Evolutionary conservation across 2,797 vertebrate genomes (phyloP).

Genomic region (Cetoscarus ocellatus): DNA sequence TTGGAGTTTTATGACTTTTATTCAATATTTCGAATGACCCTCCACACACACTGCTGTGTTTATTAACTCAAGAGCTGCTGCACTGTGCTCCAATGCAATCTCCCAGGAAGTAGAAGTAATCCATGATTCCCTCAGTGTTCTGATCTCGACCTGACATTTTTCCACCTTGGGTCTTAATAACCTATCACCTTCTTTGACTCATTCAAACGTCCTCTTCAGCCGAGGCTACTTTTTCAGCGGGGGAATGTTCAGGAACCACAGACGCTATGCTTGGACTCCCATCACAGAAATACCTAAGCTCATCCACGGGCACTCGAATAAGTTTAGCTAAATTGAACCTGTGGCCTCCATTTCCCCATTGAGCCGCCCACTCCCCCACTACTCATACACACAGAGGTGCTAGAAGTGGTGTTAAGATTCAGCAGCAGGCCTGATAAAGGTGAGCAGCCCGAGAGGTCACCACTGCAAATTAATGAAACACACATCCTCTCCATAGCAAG

Average conservation of each 20-base stretch:
- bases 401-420: conserved; percentile 65
- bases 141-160: conserved; percentile 54
- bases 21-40: conserved; percentile 25
- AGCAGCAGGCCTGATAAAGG: conserved; percentile 58
- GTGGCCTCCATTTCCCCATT: conserved; percentile 37
- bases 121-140: conserved; percentile 26
- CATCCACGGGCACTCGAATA: conserved; percentile 20
- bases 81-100: conserved; percentile 32
- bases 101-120: conserved; percentile 27
- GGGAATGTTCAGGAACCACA: conserved; percentile 4
- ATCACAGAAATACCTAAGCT: conserved; percentile 8
- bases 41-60: conserved; percentile 15
- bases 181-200: conserved; percentile 29
- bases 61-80: conserved; percentile 42
- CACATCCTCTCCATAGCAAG: conserved; percentile 39
- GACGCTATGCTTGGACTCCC: conserved; percentile 32
- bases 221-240: conserved; percentile 1
- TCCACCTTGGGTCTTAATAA: conserved; percentile 57
- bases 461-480: conserved; percentile 67
- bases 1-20: conserved; percentile 25
- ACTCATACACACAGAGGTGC: conserved; percentile 23
- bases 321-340: conserved; percentile 47
- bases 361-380: conserved; percentile 9
- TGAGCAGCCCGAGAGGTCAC: conserved; percentile 55
- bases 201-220: conserved; percentile 23